Evolutionary conservation across 2,797 vertebrate genomes (phyloP).

Genomic region (Arrhamphus sclerolepis): DNA sequence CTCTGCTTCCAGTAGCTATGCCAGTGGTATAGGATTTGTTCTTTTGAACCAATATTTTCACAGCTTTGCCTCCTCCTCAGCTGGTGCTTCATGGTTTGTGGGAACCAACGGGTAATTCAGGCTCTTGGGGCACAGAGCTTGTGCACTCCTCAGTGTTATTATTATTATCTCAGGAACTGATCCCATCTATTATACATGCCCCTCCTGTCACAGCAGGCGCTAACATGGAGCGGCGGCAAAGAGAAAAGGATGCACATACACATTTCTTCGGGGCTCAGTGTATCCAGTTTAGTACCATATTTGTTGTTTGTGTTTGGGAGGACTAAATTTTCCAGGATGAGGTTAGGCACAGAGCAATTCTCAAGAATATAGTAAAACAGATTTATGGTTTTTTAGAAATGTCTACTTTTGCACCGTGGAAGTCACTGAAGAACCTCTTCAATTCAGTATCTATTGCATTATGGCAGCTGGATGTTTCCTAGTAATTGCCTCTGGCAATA

Average conservation of each 20-base stretch:
- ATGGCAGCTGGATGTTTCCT: conserved; percentile 14
- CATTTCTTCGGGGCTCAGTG: background rate
- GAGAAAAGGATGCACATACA: conserved; percentile 13
- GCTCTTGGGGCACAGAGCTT: conserved; percentile 6
- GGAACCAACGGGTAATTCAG: conserved; percentile 16
- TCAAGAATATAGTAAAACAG: conserved; percentile 36
- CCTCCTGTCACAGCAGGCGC: conserved; percentile 33
- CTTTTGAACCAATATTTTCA: background rate
- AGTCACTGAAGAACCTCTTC: conserved; percentile 28
- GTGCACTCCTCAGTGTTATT: conserved; percentile 16
- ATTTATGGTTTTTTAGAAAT: conserved; percentile 45
- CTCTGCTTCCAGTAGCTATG: background rate
- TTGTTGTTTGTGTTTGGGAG: conserved; percentile 23
- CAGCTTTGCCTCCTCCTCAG: background rate
- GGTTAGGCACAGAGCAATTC: conserved; percentile 17
- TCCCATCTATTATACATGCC: conserved; percentile 36
- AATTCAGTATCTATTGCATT: conserved; percentile 30
- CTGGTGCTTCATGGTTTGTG: conserved; percentile 10
- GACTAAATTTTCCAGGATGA: conserved; percentile 16
- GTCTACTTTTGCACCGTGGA: conserved; percentile 25
- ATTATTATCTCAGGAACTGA: conserved; percentile 29
- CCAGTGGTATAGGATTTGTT: background rate
- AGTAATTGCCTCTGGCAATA: conserved; percentile 6
- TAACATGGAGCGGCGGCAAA: conserved; percentile 13
- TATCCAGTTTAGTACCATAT: background rate